Conservation (phyloP, 35 echinoderm and acorn worm genomes). For the Nesometra sesokonis region DNA sequence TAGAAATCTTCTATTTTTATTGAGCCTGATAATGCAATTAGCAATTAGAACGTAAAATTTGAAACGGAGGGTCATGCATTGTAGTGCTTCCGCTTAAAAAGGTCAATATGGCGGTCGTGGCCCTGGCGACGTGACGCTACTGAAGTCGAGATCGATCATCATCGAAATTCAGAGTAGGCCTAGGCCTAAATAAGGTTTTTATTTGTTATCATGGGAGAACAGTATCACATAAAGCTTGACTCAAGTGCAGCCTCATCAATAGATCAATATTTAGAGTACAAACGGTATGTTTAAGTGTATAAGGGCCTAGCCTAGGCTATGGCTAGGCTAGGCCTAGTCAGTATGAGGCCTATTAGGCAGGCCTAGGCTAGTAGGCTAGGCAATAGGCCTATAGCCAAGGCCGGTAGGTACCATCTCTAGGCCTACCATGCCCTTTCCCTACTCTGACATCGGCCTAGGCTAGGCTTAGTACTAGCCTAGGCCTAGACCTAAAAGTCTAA, state of each 20-base stretch:
- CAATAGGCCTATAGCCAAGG: neutral
- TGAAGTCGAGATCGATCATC: no score
- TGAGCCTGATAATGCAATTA: no score
- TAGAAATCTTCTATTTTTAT: no score
- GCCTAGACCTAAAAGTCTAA: neutral
- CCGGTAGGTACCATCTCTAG: neutral
- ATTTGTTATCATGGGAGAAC: neutral
- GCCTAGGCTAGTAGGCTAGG: neutral
- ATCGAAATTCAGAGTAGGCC: no score
- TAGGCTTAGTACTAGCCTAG: neutral
- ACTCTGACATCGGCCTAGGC: neutral
- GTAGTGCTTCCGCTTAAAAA: no score
- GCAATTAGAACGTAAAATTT: no score
- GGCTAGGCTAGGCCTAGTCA: neutral
- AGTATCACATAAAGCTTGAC: conserved; percentile 4
- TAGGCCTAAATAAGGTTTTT: no score
- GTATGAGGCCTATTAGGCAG: neutral
- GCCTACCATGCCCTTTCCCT: neutral
- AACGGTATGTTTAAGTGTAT: neutral
- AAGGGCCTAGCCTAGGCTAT: neutral
- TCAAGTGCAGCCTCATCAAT: neutral
- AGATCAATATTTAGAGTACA: conserved; percentile 16
- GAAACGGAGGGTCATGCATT: no score
- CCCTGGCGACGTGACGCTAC: no score
- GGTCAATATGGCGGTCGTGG: no score